Percentiles rank a stretch among this genome's conserved stretches.
These are phyloP conservation scores for Acrocephalus arundinaceus DNA, from an alignment of 2,113 vertebrate genomes.

Conservation along the genomic window DNA sequence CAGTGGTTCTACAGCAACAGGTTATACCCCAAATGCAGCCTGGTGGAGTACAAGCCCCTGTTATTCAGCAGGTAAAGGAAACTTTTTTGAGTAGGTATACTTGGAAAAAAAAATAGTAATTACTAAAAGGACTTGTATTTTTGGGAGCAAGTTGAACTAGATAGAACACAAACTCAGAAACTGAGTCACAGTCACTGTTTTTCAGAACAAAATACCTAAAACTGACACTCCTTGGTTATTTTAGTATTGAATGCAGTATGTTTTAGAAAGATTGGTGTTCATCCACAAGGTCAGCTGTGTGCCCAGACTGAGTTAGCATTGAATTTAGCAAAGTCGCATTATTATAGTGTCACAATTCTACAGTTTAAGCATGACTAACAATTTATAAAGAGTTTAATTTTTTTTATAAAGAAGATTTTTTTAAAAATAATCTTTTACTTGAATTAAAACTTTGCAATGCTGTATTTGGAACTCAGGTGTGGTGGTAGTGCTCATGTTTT, in stretches of 20 bases:
- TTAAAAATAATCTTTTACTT: background rate
- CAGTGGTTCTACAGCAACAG: slow-evolving; percentile 92
- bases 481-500: background rate
- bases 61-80: slow-evolving; percentile 93
- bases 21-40: slow-evolving; percentile 93
- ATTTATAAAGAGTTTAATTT: background rate
- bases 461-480: background rate
- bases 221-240: background rate
- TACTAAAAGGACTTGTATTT: background rate
- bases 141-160: background rate
- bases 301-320: background rate
- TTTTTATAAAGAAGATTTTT: background rate
- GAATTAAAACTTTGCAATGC: background rate
- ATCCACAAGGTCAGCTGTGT: background rate
- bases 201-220: background rate
- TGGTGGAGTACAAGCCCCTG: slow-evolving; percentile 91
- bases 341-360: background rate
- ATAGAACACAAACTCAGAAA: background rate
- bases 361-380: background rate
- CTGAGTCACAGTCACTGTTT: background rate
- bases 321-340: background rate
- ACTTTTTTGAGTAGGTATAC: background rate
- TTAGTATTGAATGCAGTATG: background rate
- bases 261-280: background rate
- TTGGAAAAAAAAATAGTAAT: background rate